Evolutionary conservation across 37 sponge, comb jelly and placozoan species (phyloP).

Genomic region (Haliclona indistincta): DNA sequence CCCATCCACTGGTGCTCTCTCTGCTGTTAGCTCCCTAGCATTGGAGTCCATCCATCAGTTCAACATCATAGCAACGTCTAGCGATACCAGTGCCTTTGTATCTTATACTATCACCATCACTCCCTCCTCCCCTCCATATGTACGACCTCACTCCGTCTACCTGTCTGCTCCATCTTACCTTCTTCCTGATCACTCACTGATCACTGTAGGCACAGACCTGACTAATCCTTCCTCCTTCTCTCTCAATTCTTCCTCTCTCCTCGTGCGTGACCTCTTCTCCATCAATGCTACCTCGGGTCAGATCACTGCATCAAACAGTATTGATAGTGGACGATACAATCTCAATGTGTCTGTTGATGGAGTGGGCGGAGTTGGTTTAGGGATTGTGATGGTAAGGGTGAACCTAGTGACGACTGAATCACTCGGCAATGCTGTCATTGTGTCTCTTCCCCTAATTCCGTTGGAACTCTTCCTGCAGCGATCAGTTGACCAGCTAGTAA

Average conservation of each 20-base stretch:
- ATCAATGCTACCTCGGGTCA: slow-evolving; percentile 8
- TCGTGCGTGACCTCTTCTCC: background rate
- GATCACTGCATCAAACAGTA: background rate
- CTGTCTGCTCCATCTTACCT: background rate
- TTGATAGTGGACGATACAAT: background rate
- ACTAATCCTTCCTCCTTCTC: slow-evolving; percentile 19
- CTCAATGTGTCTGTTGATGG: slow-evolving; percentile 15
- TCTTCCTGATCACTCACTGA: background rate
- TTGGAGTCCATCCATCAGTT: background rate
- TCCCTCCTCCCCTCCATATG: background rate
- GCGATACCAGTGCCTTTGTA: background rate
- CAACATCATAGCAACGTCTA: slow-evolving; percentile 21
- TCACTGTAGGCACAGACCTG: background rate
- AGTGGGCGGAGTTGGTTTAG: background rate
- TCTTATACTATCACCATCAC: background rate
- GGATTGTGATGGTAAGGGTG: slow-evolving; percentile 12
- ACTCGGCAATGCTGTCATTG: slow-evolving; percentile 18
- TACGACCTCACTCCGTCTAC: background rate
- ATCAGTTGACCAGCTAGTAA: background rate
- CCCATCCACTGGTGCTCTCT: slow-evolving; percentile 4
- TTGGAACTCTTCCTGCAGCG: slow-evolving; percentile 12
- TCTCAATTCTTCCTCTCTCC: slow-evolving; percentile 1
- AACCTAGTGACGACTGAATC: slow-evolving; percentile 25
- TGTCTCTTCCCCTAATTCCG: background rate
- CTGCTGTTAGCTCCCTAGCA: background rate